A percentile compares a stretch with the other conserved stretches of the same genome.
Conservation (phyloP, 1,140 invertebrate genomes). For the Theocolax elegans region DNA sequence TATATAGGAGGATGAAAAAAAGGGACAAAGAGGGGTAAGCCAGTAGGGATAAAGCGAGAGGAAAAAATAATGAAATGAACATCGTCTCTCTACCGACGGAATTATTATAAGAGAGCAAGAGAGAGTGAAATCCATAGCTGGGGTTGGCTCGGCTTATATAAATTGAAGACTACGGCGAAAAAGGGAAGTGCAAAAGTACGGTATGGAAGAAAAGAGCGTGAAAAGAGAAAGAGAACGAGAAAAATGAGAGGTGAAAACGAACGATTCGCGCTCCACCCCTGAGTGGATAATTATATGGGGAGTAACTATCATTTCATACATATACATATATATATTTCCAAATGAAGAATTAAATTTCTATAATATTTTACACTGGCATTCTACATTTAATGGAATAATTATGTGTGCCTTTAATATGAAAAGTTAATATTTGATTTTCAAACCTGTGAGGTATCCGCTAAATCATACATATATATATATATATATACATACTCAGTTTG, state of each 20-base stretch:
- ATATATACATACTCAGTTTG: too few relatives aligned
- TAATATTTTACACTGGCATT: not conserved
- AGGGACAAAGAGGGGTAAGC: slow-evolving; percentile 4
- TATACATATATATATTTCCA: not conserved
- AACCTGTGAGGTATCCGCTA: too few relatives aligned
- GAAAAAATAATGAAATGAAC: slow-evolving; percentile 68
- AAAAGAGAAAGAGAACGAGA: not conserved
- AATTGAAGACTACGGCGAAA: slow-evolving; percentile 52
- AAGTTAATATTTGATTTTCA: not conserved
- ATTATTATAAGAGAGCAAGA: slow-evolving; percentile 64
- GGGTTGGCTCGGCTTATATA: slow-evolving; percentile 57
- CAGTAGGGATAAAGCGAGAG: slow-evolving; percentile 35
- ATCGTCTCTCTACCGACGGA: slow-evolving; percentile 62
- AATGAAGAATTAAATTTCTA: slow-evolving; percentile 22
- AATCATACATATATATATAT: too few relatives aligned
- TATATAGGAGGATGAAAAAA: slow-evolving; percentile 31
- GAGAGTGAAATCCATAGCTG: slow-evolving; percentile 41
- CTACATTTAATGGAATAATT: slow-evolving; percentile 26
- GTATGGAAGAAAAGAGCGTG: slow-evolving; percentile 12
- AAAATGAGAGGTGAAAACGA: not conserved
- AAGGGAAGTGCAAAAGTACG: not conserved
- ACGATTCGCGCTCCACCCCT: slow-evolving; percentile 12
- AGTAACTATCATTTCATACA: too few relatives aligned
- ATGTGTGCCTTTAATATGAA: not conserved
- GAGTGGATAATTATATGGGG: slow-evolving; percentile 34